Evolutionary conservation across 2,888 invertebrate species (phyloP).

Genomic region (Nezara viridula): DNA sequence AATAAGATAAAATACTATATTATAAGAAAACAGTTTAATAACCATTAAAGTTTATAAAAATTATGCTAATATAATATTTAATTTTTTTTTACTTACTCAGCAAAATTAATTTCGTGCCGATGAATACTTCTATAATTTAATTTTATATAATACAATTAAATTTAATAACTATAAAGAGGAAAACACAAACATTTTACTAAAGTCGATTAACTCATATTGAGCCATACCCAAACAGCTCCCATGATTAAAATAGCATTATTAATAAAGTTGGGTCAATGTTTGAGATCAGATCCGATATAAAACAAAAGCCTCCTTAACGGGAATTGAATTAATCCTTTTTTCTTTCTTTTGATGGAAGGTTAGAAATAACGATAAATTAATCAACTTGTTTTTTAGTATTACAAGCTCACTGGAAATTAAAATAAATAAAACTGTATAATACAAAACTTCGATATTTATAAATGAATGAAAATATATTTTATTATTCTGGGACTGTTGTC

Average conservation of each 20-base stretch:
- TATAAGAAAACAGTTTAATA: too few relatives aligned
- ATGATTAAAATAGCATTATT: conserved; percentile 15
- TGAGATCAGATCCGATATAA: not conserved
- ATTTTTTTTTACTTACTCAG: not conserved
- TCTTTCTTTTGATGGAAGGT: not conserved
- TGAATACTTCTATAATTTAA: not conserved
- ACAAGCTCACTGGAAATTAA: too few relatives aligned
- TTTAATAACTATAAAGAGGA: not conserved
- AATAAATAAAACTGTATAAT: too few relatives aligned
- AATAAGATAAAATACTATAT: too few relatives aligned
- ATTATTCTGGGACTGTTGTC: too few relatives aligned
- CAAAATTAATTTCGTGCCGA: not conserved
- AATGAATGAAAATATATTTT: too few relatives aligned
- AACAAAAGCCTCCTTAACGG: not conserved
- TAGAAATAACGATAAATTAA: not conserved
- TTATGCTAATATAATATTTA: not conserved
- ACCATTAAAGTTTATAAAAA: too few relatives aligned
- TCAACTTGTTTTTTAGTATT: not conserved
- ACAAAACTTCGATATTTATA: too few relatives aligned
- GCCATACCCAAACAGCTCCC: not conserved
- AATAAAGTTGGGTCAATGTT: not conserved
- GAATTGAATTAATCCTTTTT: not conserved
- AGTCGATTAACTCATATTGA: not conserved
- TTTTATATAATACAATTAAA: not conserved
- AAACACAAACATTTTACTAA: not conserved